Percentiles rank a stretch among this genome's conserved stretches.
These are phyloP conservation scores for Pao palembangensis DNA, from an alignment of 2,113 vertebrate species.

Conservation along the genomic window DNA sequence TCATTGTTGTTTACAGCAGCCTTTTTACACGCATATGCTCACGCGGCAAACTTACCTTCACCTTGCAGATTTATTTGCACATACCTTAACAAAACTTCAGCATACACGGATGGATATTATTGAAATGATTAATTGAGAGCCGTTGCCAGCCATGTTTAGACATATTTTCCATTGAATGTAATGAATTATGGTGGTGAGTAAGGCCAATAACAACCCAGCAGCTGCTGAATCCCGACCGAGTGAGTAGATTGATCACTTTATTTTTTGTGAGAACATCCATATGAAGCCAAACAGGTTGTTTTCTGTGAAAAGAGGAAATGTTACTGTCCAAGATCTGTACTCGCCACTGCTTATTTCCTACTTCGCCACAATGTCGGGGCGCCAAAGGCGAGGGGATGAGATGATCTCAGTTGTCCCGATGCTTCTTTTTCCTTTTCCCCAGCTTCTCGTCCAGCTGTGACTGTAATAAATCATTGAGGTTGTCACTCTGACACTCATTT, in stretches of 20 bases:
- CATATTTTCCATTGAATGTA: constrained; percentile 24
- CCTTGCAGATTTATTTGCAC: neutral
- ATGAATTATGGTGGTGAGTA: neutral
- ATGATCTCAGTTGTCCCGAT: neutral
- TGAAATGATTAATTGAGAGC: neutral
- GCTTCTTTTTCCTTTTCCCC: accelerated
- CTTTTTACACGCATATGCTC: no score
- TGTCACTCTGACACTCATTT: neutral
- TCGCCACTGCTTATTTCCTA: no score
- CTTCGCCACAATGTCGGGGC: no score
- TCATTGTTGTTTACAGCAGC: constrained; percentile 33
- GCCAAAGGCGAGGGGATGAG: no score
- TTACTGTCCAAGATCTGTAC: neutral
- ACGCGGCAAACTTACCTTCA: neutral
- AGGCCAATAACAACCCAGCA: no score
- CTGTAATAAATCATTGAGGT: neutral
- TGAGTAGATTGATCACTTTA: no score
- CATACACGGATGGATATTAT: constrained; percentile 1
- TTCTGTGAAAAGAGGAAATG: neutral
- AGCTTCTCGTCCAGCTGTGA: neutral
- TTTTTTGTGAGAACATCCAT: neutral
- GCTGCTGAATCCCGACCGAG: no score
- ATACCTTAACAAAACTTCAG: neutral
- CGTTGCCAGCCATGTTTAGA: neutral
- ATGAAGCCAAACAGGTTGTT: constrained; percentile 11